These are phyloP conservation scores for Percopsis omiscomaycus DNA, from an alignment of 2,797 vertebrate genomes.

Conservation along the genomic window DNA sequence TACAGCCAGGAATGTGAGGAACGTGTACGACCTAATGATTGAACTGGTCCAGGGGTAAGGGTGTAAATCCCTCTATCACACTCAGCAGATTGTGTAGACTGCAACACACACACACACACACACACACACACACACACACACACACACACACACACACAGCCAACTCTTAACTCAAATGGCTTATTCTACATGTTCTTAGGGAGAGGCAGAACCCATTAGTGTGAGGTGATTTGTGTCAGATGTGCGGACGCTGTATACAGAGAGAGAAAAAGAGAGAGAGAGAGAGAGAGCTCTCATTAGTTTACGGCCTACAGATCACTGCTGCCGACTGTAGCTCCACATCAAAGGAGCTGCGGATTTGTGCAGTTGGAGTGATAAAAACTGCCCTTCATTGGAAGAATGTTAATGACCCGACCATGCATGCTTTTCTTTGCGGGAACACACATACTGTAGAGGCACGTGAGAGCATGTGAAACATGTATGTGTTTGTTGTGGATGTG, in stretches of 20 bases:
- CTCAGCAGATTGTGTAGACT: constrained; percentile 25
- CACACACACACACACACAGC: constrained; percentile 1
- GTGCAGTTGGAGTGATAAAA: constrained; percentile 60
- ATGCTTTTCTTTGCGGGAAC: constrained; percentile 55
- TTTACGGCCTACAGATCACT: constrained; percentile 32
- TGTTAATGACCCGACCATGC: constrained; percentile 66
- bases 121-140: constrained; percentile 12
- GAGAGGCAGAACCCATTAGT: not conserved
- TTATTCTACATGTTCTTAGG: too few relatives aligned
- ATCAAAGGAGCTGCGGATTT: constrained; percentile 64
- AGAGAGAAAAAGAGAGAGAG: not conserved
- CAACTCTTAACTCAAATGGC: too few relatives aligned
- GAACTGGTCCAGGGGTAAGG: constrained; percentile 46
- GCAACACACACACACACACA: constrained; percentile 5
- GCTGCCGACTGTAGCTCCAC: constrained; percentile 25
- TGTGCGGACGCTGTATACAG: constrained; percentile 22
- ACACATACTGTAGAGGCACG: constrained; percentile 57
- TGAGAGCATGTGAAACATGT: constrained; percentile 66
- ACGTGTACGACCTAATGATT: constrained; percentile 31
- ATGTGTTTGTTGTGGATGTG: constrained; percentile 4
- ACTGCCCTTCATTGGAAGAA: constrained; percentile 68
- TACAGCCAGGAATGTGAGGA: constrained; percentile 43
- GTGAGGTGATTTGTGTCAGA: constrained; percentile 15
- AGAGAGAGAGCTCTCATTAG: too few relatives aligned
- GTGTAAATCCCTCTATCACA: constrained; percentile 51